A percentile compares a stretch with the other conserved stretches of the same genome.
phyloP scores from a whole-genome alignment of 2,888 invertebrate genomes.

The Patella ulyssiponensis region DNA sequence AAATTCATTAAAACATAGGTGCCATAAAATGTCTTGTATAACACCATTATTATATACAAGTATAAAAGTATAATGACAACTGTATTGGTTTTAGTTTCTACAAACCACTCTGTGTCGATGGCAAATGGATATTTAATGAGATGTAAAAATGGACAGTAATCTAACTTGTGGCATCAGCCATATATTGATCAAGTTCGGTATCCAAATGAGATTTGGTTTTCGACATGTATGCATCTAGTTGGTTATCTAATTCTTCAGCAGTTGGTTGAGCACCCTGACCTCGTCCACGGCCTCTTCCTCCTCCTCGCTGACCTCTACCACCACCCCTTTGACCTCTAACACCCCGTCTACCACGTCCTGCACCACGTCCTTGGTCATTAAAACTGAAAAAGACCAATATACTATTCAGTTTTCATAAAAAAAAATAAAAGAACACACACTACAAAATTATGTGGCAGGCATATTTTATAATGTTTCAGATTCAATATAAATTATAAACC shows the following conservation, averaged over 20 bases:
- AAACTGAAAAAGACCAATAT: slow-evolving; percentile 41
- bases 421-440: no score
- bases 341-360: slow-evolving; percentile 24
- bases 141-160: neutral
- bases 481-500: no score
- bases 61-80: no score
- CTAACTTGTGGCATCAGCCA: slow-evolving; percentile 71
- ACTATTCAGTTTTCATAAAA: no score
- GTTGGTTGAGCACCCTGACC: slow-evolving; percentile 37
- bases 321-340: slow-evolving; percentile 45
- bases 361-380: slow-evolving; percentile 42
- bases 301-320: slow-evolving; percentile 40
- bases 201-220: slow-evolving; percentile 77
- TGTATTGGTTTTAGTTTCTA: no score
- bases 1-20: no score
- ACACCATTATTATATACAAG: no score
- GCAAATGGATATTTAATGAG: no score
- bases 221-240: slow-evolving; percentile 83
- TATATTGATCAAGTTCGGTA: slow-evolving; percentile 77
- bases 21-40: no score
- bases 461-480: no score
- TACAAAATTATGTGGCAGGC: no score
- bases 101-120: no score
- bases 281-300: slow-evolving; percentile 50
- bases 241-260: slow-evolving; percentile 79